Percentiles rank a stretch among this genome's conserved stretches.
These are phyloP conservation scores for Nephotettix cincticeps DNA, from an alignment of 1,140 invertebrate species.

Conservation along the genomic window DNA sequence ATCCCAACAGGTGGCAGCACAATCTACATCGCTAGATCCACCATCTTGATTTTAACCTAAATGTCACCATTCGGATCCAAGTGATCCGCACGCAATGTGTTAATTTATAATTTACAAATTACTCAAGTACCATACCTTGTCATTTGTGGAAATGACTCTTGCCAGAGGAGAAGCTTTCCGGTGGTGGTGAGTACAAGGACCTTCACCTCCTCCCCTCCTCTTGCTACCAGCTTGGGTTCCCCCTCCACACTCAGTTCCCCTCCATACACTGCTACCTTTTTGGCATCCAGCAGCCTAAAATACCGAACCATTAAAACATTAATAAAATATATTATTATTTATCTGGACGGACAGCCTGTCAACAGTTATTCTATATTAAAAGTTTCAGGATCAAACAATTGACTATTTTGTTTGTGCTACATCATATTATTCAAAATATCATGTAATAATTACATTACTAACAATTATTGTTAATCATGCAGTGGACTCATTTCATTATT, in stretches of 20 bases:
- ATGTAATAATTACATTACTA: too few relatives aligned
- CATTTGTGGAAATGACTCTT: slow-evolving; percentile 59
- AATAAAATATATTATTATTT: not conserved
- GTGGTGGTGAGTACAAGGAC: slow-evolving; percentile 59
- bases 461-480: too few relatives aligned
- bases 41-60: too few relatives aligned
- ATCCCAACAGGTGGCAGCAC: too few relatives aligned
- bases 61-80: too few relatives aligned
- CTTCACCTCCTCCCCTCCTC: slow-evolving; percentile 54
- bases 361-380: not conserved
- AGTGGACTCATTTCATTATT: too few relatives aligned
- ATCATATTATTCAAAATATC: too few relatives aligned
- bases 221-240: slow-evolving; percentile 47
- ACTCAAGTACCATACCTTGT: slow-evolving; percentile 45
- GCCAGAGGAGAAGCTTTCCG: slow-evolving; percentile 66
- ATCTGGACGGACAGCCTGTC: not conserved
- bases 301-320: slow-evolving; percentile 29
- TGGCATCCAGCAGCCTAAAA: slow-evolving; percentile 51
- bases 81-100: too few relatives aligned
- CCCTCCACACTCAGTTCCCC: slow-evolving; percentile 9
- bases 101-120: too few relatives aligned
- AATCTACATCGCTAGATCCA: too few relatives aligned
- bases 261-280: slow-evolving; percentile 44
- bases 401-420: too few relatives aligned
- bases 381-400: too few relatives aligned